A percentile compares a stretch with the other conserved stretches of the same genome.
Evolutionary conservation across 1,140 invertebrate genomes (phyloP).

Genomic region (Aporrectodea caliginosa): DNA sequence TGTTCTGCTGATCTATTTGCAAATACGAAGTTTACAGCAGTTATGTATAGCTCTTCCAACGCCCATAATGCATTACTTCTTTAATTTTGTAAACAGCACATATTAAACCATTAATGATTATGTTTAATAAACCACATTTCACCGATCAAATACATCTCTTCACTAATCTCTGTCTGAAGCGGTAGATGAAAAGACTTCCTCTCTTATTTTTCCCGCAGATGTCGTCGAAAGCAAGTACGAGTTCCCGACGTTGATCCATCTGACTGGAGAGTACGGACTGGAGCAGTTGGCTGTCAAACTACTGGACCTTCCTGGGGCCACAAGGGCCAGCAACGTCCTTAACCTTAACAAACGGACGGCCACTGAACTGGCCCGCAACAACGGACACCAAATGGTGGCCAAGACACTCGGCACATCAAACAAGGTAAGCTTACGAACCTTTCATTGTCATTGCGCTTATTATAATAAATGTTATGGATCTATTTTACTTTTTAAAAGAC

Average conservation of each 20-base stretch:
- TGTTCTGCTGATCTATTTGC: too few relatives aligned
- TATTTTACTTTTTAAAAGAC: not conserved
- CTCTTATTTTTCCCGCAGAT: not conserved
- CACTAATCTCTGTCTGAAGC: not conserved
- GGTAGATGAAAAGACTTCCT: not conserved
- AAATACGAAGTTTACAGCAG: too few relatives aligned
- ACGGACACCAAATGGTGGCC: not conserved
- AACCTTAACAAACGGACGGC: not conserved
- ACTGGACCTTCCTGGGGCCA: not conserved
- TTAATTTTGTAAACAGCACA: not conserved
- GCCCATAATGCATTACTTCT: not conserved
- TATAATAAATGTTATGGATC: not conserved
- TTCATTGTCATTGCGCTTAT: not conserved
- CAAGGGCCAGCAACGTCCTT: not conserved
- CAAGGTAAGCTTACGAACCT: not conserved
- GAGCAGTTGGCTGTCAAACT: not conserved
- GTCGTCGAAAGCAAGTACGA: not conserved
- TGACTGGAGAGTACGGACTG: not conserved
- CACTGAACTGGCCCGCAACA: not conserved
- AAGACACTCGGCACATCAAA: not conserved
- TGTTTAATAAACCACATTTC: too few relatives aligned
- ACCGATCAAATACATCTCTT: too few relatives aligned
- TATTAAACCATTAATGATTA: not conserved
- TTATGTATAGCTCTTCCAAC: too few relatives aligned
- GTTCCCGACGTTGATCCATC: not conserved